phyloP scores from a whole-genome alignment of 2,888 invertebrate genomes.

The Dioctria rufipes region DNA sequence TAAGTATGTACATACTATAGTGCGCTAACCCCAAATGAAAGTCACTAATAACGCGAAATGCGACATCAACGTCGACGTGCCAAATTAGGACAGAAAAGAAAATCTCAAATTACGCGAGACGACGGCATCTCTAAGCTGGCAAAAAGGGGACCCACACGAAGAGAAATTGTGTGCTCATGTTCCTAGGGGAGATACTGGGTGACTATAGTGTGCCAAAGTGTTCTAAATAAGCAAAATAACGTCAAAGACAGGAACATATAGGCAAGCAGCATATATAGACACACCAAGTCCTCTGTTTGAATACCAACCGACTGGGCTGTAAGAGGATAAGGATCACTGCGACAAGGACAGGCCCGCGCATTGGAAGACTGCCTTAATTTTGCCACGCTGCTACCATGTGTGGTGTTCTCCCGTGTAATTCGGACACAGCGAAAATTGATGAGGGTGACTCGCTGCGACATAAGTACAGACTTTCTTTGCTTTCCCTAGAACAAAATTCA shows the following conservation, averaged over 20 bases:
- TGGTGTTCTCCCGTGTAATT: slow-evolving; percentile 53
- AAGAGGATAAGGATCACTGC: slow-evolving; percentile 49
- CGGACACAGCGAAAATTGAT: slow-evolving; percentile 58
- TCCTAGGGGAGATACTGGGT: slow-evolving; percentile 42
- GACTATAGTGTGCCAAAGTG: slow-evolving; percentile 51
- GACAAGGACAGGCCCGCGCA: slow-evolving; percentile 27
- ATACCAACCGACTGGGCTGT: slow-evolving; percentile 36
- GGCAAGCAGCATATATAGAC: slow-evolving; percentile 23
- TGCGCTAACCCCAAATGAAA: slow-evolving; percentile 53
- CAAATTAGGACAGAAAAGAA: slow-evolving; percentile 55
- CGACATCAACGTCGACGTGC: slow-evolving; percentile 56
- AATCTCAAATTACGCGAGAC: slow-evolving; percentile 57
- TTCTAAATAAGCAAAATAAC: slow-evolving; percentile 66
- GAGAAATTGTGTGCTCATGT: slow-evolving; percentile 22
- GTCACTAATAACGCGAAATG: slow-evolving; percentile 57
- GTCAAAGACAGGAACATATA: slow-evolving; percentile 64
- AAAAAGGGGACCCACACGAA: slow-evolving; percentile 43
- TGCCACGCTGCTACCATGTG: slow-evolving; percentile 38
- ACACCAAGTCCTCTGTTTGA: slow-evolving; percentile 54
- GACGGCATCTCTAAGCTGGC: slow-evolving; percentile 49
- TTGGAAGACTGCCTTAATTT: slow-evolving; percentile 41
- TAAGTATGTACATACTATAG: background rate
- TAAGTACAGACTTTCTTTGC: slow-evolving; percentile 38
- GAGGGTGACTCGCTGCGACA: slow-evolving; percentile 54
- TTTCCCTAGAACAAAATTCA: slow-evolving; percentile 1